Conservation (phyloP, 2,113 vertebrate species). For the Charina bottae region DNA sequence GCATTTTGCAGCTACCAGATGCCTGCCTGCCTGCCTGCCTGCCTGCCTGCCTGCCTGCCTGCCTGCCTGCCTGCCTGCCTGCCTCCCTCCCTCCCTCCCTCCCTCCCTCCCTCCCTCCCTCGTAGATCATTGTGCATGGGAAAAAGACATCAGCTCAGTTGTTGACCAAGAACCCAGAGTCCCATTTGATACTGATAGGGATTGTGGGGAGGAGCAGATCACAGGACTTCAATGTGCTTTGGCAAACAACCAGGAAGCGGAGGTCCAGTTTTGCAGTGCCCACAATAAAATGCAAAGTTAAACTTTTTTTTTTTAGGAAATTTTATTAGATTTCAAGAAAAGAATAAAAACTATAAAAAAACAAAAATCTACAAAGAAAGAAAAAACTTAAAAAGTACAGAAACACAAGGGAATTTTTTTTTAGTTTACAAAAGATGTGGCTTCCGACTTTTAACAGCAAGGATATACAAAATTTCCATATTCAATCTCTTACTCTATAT, state of each 20-base stretch:
- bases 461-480: no score
- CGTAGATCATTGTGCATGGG: constrained; percentile 42
- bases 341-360: no score
- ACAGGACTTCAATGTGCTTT: background rate
- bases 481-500: no score
- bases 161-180: constrained; percentile 49
- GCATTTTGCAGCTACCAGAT: constrained; percentile 63
- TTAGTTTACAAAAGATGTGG: no score
- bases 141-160: constrained; percentile 51
- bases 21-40: constrained; percentile 25
- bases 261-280: background rate
- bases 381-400: no score
- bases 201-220: background rate
- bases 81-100: no score
- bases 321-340: no score
- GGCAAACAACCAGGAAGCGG: constrained; percentile 16
- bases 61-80: constrained; percentile 35
- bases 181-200: constrained; percentile 11
- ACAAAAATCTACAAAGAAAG: no score
- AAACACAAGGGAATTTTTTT: no score
- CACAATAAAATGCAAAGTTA: constrained; percentile 25
- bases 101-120: no score
- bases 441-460: no score
- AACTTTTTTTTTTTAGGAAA: no score
- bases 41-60: constrained; percentile 35